These are phyloP conservation scores for Brotogeris chrysoptera DNA, from an alignment of 2,797 vertebrate genomes.

Conservation along the genomic window DNA sequence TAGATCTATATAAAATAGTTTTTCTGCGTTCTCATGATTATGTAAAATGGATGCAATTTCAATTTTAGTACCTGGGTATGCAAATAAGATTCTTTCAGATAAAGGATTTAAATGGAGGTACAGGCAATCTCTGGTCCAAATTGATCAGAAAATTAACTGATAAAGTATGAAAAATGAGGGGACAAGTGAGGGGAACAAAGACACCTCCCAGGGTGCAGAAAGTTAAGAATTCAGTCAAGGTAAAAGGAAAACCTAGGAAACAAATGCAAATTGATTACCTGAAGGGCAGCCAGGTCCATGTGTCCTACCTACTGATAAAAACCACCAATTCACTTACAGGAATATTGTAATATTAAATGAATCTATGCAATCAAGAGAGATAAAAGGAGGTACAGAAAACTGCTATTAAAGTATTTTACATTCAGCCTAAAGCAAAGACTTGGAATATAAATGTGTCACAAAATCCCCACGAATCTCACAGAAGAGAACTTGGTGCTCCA, in stretches of 20 bases:
- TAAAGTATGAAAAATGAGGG: not conserved
- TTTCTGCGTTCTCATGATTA: not conserved
- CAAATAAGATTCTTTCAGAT: not conserved
- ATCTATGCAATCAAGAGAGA: not conserved
- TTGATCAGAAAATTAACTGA: not conserved
- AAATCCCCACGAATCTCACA: rapidly evolving
- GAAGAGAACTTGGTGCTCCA: not conserved
- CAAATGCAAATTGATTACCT: not conserved
- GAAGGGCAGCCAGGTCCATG: not conserved
- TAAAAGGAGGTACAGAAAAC: not conserved
- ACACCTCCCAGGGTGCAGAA: not conserved
- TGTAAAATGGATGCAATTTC: not conserved
- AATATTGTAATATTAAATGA: not conserved
- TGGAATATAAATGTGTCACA: not conserved
- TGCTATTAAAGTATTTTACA: not conserved
- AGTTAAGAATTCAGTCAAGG: not conserved
- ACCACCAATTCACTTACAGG: not conserved
- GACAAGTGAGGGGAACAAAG: rapidly evolving
- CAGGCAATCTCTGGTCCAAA: not conserved
- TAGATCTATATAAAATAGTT: not conserved
- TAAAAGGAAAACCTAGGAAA: not conserved
- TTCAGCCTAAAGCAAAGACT: not conserved
- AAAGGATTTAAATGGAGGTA: not conserved
- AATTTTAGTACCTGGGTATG: not conserved
- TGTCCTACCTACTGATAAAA: not conserved